Evolutionary conservation across 92 coral and sea anemone species (phyloP).

Genomic region (Metridium senile): DNA sequence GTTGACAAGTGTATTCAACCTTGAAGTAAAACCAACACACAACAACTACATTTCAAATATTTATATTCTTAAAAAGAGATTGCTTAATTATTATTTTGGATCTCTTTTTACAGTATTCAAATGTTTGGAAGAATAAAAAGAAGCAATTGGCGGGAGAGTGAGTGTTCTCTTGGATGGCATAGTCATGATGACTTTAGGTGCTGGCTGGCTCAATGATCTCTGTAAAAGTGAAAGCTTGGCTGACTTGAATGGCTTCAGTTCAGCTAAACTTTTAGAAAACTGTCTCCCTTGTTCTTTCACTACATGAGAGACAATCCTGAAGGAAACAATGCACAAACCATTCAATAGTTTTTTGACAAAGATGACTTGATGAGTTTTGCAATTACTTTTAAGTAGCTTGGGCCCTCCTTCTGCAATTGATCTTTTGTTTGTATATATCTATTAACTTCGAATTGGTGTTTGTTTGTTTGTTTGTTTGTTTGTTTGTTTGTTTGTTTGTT

Average conservation of each 20-base stretch:
- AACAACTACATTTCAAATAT: too few species aligned
- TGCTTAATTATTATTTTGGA: not conserved
- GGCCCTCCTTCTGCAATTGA: too few species aligned
- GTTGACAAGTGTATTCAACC: too few species aligned
- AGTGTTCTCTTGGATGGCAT: slow-evolving; percentile 35
- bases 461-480: too few species aligned
- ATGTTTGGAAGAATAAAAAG: slow-evolving; percentile 64
- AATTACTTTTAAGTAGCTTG: too few species aligned
- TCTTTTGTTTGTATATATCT: too few species aligned
- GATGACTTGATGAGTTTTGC: too few species aligned
- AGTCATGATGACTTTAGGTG: slow-evolving; percentile 21
- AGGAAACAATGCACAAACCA: not conserved
- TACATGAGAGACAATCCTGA: slow-evolving; percentile 42
- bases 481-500: too few species aligned
- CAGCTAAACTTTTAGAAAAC: slow-evolving; percentile 58
- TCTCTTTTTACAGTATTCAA: not conserved
- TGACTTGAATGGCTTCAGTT: slow-evolving; percentile 41
- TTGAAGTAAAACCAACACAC: too few species aligned
- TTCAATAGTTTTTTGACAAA: too few species aligned
- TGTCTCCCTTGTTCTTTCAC: slow-evolving; percentile 36
- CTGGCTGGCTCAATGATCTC: slow-evolving; percentile 59
- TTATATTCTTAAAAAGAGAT: too few species aligned
- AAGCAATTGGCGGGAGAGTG: slow-evolving; percentile 87
- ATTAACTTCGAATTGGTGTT: too few species aligned
- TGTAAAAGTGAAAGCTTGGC: slow-evolving; percentile 28